Percentiles rank a stretch among this genome's conserved stretches.
Evolutionary conservation across 2,888 invertebrate species (phyloP).

Genomic region (Abrostola tripartita): DNA sequence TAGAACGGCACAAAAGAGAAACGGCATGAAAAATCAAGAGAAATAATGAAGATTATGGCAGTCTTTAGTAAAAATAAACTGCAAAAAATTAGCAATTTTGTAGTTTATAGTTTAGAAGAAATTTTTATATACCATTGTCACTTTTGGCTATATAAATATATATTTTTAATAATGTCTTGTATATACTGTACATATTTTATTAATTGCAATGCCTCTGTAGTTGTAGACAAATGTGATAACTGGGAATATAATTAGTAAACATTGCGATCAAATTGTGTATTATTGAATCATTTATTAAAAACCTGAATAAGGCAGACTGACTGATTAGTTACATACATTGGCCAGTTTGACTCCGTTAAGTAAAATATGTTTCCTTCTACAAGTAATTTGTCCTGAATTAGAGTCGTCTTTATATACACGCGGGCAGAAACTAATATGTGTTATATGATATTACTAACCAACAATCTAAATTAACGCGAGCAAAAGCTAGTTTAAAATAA

Average conservation of each 20-base stretch:
- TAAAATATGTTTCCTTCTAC: too few species aligned
- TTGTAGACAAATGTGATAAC: constrained; percentile 63
- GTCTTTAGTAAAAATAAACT: constrained; percentile 4
- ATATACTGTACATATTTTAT: constrained; percentile 71
- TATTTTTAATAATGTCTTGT: constrained; percentile 53
- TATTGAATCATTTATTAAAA: neutral
- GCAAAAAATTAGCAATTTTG: constrained; percentile 18
- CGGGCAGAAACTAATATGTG: too few species aligned
- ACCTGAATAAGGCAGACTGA: too few species aligned
- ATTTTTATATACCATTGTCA: constrained; percentile 11
- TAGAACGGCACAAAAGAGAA: constrained; percentile 13
- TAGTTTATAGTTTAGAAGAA: constrained; percentile 1
- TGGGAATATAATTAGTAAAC: constrained; percentile 45
- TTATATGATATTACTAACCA: too few species aligned
- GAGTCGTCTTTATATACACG: too few species aligned
- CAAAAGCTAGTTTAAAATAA: too few species aligned
- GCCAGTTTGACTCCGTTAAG: too few species aligned
- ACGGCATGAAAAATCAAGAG: neutral
- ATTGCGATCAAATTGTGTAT: constrained; percentile 12
- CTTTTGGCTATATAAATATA: constrained; percentile 15
- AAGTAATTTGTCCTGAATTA: too few species aligned
- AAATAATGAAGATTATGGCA: constrained; percentile 4
- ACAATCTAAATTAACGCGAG: too few species aligned
- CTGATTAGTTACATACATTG: too few species aligned
- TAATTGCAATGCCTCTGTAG: constrained; percentile 36